These are phyloP conservation scores for Plectropomus leopardus DNA, from an alignment of 2,113 vertebrate species.

Conservation along the genomic window DNA sequence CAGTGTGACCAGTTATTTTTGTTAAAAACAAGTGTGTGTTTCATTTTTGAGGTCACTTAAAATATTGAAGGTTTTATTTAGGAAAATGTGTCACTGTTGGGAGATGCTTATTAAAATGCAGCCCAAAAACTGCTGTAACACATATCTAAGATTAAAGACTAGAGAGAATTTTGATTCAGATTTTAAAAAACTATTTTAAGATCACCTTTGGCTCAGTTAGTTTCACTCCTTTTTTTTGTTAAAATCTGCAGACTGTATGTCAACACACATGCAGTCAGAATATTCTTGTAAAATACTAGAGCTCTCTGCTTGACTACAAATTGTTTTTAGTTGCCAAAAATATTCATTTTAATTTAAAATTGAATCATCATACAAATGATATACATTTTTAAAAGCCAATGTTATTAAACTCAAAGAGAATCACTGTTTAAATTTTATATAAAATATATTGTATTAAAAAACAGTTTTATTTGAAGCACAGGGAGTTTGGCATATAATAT, in stretches of 20 bases:
- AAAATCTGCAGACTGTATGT: not conserved
- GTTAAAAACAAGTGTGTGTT: not conserved
- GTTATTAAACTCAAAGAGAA: constrained; percentile 35
- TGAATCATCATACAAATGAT: constrained; percentile 30
- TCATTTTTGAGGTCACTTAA: not conserved
- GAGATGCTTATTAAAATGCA: not conserved
- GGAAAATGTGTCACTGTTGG: not conserved
- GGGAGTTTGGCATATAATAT: not conserved
- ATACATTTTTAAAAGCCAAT: constrained; percentile 35
- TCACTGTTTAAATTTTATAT: constrained; percentile 25
- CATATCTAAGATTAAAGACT: not conserved
- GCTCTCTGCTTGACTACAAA: constrained; percentile 28
- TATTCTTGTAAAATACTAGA: not conserved
- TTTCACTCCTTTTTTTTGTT: not conserved
- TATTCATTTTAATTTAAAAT: constrained; percentile 40
- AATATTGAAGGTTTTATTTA: not conserved
- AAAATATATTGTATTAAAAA: constrained; percentile 52
- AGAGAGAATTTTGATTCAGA: not conserved
- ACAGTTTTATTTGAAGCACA: not conserved
- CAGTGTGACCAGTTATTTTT: not conserved
- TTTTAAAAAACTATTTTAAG: not conserved
- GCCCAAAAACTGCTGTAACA: not conserved
- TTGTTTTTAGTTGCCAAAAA: constrained; percentile 32
- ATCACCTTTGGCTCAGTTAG: constrained; percentile 17
- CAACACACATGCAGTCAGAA: not conserved